Percentiles rank a stretch among this genome's conserved stretches.
Evolutionary conservation across 2,113 vertebrate species (phyloP).

Genomic region (Brienomyrus brachyistius): DNA sequence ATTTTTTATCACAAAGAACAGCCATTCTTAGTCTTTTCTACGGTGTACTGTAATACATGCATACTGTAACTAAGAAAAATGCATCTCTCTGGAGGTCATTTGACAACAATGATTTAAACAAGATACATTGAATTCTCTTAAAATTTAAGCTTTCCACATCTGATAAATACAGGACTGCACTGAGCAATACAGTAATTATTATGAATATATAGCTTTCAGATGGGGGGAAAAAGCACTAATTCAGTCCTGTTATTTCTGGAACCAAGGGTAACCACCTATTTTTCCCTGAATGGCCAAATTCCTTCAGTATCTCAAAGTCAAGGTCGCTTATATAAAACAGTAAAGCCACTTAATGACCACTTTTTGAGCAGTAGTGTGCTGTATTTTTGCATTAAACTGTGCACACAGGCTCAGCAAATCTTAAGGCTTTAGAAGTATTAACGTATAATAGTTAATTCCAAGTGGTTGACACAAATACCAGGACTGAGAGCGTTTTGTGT

Average conservation of each 20-base stretch:
- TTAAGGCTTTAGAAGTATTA: not conserved
- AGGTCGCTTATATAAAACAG: not conserved
- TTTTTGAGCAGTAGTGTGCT: not conserved
- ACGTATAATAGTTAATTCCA: not conserved
- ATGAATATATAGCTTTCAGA: not conserved
- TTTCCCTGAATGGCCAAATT: not conserved
- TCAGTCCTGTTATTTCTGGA: not conserved
- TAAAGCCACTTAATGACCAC: not conserved
- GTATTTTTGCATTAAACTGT: not conserved
- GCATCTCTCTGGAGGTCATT: not conserved
- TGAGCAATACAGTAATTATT: not conserved
- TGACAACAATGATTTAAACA: not conserved
- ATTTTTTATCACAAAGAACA: not conserved
- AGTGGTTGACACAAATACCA: not conserved
- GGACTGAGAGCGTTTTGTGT: not conserved
- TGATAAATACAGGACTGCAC: not conserved
- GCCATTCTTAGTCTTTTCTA: not conserved
- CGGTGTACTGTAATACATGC: not conserved
- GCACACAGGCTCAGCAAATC: not conserved
- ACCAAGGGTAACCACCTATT: not conserved
- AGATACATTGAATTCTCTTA: not conserved
- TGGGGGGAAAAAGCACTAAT: not conserved
- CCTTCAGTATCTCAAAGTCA: not conserved
- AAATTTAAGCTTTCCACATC: not conserved
- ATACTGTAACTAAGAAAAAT: not conserved